Evolutionary conservation across 2,113 vertebrate genomes (phyloP), one percentile per base, ranked within the genome.

Genomic region (Diglossa brunneiventris): DNA sequence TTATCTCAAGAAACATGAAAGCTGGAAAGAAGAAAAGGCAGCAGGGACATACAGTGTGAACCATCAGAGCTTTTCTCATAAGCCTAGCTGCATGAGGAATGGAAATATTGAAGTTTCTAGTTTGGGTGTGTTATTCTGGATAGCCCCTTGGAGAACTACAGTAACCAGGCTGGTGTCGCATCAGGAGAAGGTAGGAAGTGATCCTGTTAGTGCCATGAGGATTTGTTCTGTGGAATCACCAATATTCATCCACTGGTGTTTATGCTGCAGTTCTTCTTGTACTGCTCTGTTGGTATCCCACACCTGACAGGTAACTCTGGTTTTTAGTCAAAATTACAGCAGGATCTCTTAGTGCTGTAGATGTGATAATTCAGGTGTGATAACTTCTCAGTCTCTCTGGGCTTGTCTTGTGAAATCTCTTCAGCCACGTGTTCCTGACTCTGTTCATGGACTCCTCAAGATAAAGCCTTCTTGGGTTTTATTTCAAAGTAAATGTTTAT

Each of bases 361-460:
- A 19, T 46, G 47, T 83, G 79, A 41, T 47, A 87, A 81, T 90
- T 53, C 42, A 30, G 47, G 20, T 83, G 13, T 49, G 41, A 37
- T 70, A 92, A 59, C 35, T 94, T 89, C 72, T 86, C 14, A 2
- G 53, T 2, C 7, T 64, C n/a, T 28, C n/a, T 73, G 56, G 20
- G 33, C 3, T 37, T 88, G 58, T 76, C 47, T 70, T 76, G 19
- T 63, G 77, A 59, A 52, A 95, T 83, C 55, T 77, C 8, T 88
- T 86, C 63, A 88, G n/a, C 35, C 2, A 0, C 4, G 7, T 68
- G 28, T 23, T 93, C 70, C 87, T 94, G 93, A 80, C 75, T 89
- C 15, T 95, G 8, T 62, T 96, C 88, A 80, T 96, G 77, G 76
- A 77, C 15, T 88, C 49, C 55, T 90, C 62, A 77, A 89, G 87